Percentiles rank a stretch among this genome's conserved stretches.
phyloP scores from a whole-genome alignment of 2,888 invertebrate genomes.

The Halocaridina rubra region DNA sequence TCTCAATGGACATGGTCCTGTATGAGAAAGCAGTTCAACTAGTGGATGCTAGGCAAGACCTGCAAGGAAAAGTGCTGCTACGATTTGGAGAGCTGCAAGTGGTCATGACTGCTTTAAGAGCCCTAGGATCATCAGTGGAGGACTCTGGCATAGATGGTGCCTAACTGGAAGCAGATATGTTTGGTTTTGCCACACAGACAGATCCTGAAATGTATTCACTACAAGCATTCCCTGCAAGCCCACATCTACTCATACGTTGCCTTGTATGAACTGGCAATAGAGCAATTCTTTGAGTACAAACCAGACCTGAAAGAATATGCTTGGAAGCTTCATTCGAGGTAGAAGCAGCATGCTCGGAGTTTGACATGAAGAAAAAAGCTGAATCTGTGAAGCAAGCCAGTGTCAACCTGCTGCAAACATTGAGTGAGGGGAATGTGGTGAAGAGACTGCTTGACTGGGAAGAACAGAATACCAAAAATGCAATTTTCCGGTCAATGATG shows the following conservation, averaged over 20 bases:
- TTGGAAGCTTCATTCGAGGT: background rate
- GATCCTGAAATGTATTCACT: conserved; percentile 38
- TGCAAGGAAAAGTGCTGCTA: conserved; percentile 19
- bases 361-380: background rate
- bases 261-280: conserved; percentile 21
- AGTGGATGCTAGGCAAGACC: background rate
- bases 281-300: background rate
- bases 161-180: conserved; percentile 53
- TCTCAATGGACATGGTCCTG: no score
- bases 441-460: background rate
- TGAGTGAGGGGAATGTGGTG: background rate
- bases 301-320: background rate
- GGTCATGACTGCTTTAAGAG: conserved; percentile 17
- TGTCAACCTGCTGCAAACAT: background rate
- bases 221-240: background rate
- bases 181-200: conserved; percentile 46
- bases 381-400: background rate
- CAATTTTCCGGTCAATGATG: conserved; percentile 18
- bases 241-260: conserved; percentile 38
- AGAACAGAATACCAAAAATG: background rate
- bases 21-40: no score
- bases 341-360: background rate
- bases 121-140: conserved; percentile 30
- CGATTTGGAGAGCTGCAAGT: conserved; percentile 34
- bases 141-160: conserved; percentile 57